Conservation (phyloP, 2,888 invertebrate species). For the Caenorhabditis uteleia region DNA sequence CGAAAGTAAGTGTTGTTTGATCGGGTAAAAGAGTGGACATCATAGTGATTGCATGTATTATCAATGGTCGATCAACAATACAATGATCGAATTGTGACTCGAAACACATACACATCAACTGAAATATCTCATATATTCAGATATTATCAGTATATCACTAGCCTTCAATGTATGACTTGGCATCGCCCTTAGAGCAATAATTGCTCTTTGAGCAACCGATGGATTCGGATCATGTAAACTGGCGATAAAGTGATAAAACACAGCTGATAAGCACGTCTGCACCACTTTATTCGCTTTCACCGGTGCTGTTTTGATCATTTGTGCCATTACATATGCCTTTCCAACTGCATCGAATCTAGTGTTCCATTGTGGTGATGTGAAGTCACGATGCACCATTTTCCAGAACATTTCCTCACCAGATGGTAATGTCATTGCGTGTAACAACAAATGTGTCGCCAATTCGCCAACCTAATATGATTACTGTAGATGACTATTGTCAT, state of each 20-base stretch:
- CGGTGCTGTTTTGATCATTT: constrained; percentile 89
- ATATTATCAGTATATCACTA: neutral
- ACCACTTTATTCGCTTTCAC: constrained; percentile 80
- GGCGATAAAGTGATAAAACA: constrained; percentile 93
- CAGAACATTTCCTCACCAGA: constrained; percentile 94
- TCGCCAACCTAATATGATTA: too few relatives aligned
- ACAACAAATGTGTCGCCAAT: constrained; percentile 86
- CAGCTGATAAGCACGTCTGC: constrained; percentile 91
- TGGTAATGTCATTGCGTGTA: constrained; percentile 92
- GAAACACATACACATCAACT: constrained; percentile 77
- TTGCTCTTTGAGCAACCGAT: constrained; percentile 83
- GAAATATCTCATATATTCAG: constrained; percentile 9
- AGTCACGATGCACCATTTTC: constrained; percentile 91
- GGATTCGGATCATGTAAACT: constrained; percentile 94
- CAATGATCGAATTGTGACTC: constrained; percentile 98
- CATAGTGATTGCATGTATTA: constrained; percentile 91
- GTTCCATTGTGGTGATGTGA: constrained; percentile 87
- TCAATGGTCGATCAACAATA: constrained; percentile 93
- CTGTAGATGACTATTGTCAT: constrained; percentile 76
- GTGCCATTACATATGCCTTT: constrained; percentile 87
- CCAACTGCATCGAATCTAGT: constrained; percentile 92
- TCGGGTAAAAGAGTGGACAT: constrained; percentile 90
- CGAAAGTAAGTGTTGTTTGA: constrained; percentile 89
- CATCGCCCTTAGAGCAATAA: constrained; percentile 63
- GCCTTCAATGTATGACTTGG: constrained; percentile 56